These are phyloP conservation scores for Drosophila miranda DNA, from an alignment of 1,140 invertebrate species.

Conservation along the genomic window DNA sequence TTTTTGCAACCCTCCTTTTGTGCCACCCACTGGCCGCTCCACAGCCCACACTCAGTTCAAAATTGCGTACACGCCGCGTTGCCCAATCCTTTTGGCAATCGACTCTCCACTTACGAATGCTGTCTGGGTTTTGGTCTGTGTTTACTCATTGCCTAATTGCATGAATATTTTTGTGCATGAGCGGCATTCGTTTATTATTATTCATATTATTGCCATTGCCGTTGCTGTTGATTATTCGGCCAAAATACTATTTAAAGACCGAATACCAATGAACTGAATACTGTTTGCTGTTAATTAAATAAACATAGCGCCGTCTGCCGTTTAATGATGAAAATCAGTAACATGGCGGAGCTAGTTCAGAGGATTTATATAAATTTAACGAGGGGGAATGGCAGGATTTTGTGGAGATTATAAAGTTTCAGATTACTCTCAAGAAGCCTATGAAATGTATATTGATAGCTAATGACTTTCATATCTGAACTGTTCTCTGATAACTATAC, in stretches of 20 bases:
- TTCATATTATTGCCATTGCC: constrained; percentile 7
- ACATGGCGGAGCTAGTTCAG: too few relatives aligned
- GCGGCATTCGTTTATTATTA: constrained; percentile 70
- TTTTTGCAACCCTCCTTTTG: constrained; percentile 4
- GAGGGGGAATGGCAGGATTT: too few relatives aligned
- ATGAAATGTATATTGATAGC: too few relatives aligned
- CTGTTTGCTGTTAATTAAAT: constrained; percentile 67
- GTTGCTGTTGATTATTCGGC: constrained; percentile 47
- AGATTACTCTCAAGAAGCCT: too few relatives aligned
- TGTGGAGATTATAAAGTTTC: too few relatives aligned
- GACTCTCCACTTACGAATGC: constrained; percentile 24
- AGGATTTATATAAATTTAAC: too few relatives aligned
- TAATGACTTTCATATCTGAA: too few relatives aligned
- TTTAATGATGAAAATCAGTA: neutral
- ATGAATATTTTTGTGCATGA: constrained; percentile 76
- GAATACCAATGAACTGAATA: constrained; percentile 47
- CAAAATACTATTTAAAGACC: constrained; percentile 36
- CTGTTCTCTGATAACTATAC: too few relatives aligned
- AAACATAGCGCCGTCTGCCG: neutral
- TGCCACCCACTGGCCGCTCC: neutral
- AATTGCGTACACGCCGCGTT: constrained; percentile 60
- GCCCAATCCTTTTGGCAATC: constrained; percentile 42
- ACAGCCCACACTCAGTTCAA: constrained; percentile 4
- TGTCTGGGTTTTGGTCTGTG: constrained; percentile 38
- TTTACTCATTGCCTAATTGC: constrained; percentile 77